Evolutionary conservation across 2,113 vertebrate genomes (phyloP).

Genomic region (rabbit (Oryctolagus cuniculus)): mOryCun1.1 NC_091433.1:135164001-135164500

Average conservation of each 20-base stretch:
- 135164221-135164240: too few species aligned
- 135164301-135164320: not conserved
- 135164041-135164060: too few species aligned
- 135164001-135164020: too few species aligned
- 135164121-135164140: too few species aligned
- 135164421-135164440: not conserved
- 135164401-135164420: not conserved
- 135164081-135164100: too few species aligned
- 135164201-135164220: too few species aligned
- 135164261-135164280: not conserved
- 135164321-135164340: not conserved
- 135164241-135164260: not conserved
- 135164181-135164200: too few species aligned
- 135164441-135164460: not conserved
- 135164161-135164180: too few species aligned
- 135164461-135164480: not conserved
- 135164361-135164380: not conserved
- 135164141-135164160: too few species aligned
- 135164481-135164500: not conserved
- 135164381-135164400: constrained; percentile 8
- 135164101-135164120: too few species aligned
- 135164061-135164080: too few species aligned
- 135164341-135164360: not conserved
- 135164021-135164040: too few species aligned
- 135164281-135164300: not conserved